phyloP scores from a whole-genome alignment of 1,140 invertebrate species.

The Archivesica marissinica region DNA sequence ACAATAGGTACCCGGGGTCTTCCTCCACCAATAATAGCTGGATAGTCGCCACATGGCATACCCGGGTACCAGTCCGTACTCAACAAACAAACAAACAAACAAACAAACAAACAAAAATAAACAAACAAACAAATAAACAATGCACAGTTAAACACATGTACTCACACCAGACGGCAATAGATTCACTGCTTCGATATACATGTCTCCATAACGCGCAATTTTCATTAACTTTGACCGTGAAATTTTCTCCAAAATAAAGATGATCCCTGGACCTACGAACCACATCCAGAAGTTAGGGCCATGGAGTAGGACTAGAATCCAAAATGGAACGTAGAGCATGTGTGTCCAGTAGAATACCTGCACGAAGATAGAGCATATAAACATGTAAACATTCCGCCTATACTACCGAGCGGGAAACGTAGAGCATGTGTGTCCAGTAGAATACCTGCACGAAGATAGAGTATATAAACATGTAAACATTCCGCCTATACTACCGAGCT shows the following conservation, averaged over 20 bases:
- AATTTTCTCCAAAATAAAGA: conserved; percentile 92
- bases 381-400: too few relatives aligned
- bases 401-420: too few relatives aligned
- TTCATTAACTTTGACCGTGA: conserved; percentile 70
- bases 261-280: conserved; percentile 92
- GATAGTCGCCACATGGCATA: background rate
- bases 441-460: conserved; percentile 91
- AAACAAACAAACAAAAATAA: background rate
- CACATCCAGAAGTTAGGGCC: conserved; percentile 98
- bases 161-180: conserved; percentile 72
- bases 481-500: too few relatives aligned
- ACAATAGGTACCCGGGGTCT: background rate
- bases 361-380: too few relatives aligned
- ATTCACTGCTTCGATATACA: conserved; percentile 68
- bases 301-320: conserved; percentile 93
- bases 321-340: conserved; percentile 94
- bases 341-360: conserved; percentile 96
- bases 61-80: background rate
- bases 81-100: background rate
- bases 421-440: conserved; percentile 98
- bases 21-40: background rate
- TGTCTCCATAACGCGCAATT: conserved; percentile 63
- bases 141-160: background rate
- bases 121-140: background rate
- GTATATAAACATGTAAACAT: too few relatives aligned